Base-by-base conservation (phyloP, 2,888 invertebrate genomes). In the Andrena minutula region DNA sequence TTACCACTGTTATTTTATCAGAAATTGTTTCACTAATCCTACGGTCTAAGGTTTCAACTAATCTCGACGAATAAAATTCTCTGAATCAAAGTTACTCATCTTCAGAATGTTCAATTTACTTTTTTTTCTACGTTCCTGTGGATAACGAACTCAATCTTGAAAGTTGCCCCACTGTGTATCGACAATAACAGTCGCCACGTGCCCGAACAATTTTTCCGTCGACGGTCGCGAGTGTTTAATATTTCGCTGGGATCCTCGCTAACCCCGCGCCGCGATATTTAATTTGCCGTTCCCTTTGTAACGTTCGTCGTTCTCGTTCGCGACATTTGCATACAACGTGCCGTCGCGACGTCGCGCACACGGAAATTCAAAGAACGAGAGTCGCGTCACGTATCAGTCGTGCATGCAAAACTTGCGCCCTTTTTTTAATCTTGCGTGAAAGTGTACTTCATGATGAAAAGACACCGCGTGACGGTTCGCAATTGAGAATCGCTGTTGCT, bases 281-380 rank as follows among this genome's bases (percentile, higher is more conserved):
- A 81, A 79, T 81, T 79, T 63, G 30, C 74, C 47, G 26, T 35
- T 26, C 64, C 63, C 60, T 79, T 65, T 79, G 69, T 28, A n/a
- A 79, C 69, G 73, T 60, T 74, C 47, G 7, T 28, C 53, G 71
- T 28, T 41, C 63, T 47, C 20, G 30, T 61, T 63, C 78, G 20
- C 49, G 12, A 26, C 74, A 81, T 81, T 81, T 81, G 74, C 81
- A 79, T 79, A 61, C 26, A 79, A 79, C 80, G 69, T 51, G 69
- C 49, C 61, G 72, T 64, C 64, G 71, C 63, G 35, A 2, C 56
- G 20, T n/a, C 20, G 51, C 28, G 4, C 49, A n/a, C 28, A 12
- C 53, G 26, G 30, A 79, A 72, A 68, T 79, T 72, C 66, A 68
- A 79, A 73, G 63, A 26, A 63, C 63, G 63, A 72, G 49, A 78